Evolutionary conservation across 64 coral and sea anemone species (phyloP).

Genomic region (Porites australiensis): DNA sequence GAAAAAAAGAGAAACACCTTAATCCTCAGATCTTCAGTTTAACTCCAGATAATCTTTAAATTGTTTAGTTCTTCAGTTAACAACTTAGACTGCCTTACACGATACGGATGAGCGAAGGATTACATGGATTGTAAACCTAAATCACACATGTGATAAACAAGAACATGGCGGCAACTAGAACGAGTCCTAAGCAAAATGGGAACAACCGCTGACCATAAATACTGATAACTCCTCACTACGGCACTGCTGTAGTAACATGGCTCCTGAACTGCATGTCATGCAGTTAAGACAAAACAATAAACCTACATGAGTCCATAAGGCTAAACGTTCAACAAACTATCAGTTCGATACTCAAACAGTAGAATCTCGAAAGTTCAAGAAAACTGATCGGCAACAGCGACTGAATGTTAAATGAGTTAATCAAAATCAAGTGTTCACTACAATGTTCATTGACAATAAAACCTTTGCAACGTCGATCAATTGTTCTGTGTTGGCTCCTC

Average conservation of each 20-base stretch:
- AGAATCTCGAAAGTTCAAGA: neutral
- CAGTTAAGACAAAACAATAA: neutral
- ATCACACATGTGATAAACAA: constrained; percentile 9
- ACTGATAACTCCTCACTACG: neutral
- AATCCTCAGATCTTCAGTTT: no score
- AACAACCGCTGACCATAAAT: neutral
- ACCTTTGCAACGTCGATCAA: neutral
- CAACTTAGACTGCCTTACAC: no score
- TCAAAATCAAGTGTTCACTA: neutral
- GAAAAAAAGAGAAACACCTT: no score
- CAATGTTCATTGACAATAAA: neutral
- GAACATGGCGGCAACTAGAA: neutral
- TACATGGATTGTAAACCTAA: neutral
- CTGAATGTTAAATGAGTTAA: neutral
- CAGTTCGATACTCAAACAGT: neutral
- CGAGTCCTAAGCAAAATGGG: neutral
- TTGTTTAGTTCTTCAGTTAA: no score
- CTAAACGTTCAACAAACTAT: neutral
- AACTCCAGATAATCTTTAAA: no score
- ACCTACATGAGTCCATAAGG: neutral
- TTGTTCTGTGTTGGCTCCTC: constrained; percentile 8
- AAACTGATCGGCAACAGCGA: neutral
- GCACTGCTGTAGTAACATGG: constrained; percentile 26
- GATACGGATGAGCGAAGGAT: neutral
- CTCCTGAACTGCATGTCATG: constrained; percentile 12